Conservation (phyloP, 2,797 vertebrate species). For the Tenualosa ilisha region DNA sequence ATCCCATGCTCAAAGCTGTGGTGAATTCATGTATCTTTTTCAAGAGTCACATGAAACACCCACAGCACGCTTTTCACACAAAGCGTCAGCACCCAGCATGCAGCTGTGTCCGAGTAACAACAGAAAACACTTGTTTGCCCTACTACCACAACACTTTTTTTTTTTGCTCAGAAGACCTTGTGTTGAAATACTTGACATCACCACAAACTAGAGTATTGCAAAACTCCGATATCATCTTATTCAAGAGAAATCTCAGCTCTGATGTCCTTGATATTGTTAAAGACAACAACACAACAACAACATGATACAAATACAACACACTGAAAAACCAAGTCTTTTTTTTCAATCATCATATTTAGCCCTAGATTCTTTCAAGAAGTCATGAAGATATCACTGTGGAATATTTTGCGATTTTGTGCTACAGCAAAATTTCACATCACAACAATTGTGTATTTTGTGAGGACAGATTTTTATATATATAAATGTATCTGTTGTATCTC, state of each 20-base stretch:
- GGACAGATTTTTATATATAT: conserved; percentile 47
- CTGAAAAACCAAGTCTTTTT: conserved; percentile 64
- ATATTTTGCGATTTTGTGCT: conserved; percentile 72
- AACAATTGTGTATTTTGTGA: conserved; percentile 56
- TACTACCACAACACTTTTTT: not conserved
- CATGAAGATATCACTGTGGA: conserved; percentile 58
- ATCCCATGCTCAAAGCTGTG: not conserved
- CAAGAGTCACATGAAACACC: not conserved
- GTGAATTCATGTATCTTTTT: not conserved
- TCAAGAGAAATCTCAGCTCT: not conserved
- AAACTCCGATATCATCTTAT: not conserved
- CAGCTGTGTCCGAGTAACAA: conserved; percentile 64
- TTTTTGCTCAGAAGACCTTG: not conserved
- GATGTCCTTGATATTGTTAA: conserved; percentile 55
- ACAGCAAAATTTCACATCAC: conserved; percentile 70
- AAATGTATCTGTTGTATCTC: conserved; percentile 60
- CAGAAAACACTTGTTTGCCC: conserved; percentile 25
- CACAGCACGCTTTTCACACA: not conserved
- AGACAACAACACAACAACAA: conserved; percentile 66
- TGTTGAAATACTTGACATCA: not conserved
- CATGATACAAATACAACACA: conserved; percentile 70
- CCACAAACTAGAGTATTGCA: conserved; percentile 10
- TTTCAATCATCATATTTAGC: conserved; percentile 54
- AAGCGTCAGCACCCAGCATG: conserved; percentile 68
- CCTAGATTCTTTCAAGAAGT: conserved; percentile 65